A percentile compares a stretch with the other conserved stretches of the same genome.
Conservation (phyloP, 2,797 vertebrate genomes). For the Manis javanica region DNA sequence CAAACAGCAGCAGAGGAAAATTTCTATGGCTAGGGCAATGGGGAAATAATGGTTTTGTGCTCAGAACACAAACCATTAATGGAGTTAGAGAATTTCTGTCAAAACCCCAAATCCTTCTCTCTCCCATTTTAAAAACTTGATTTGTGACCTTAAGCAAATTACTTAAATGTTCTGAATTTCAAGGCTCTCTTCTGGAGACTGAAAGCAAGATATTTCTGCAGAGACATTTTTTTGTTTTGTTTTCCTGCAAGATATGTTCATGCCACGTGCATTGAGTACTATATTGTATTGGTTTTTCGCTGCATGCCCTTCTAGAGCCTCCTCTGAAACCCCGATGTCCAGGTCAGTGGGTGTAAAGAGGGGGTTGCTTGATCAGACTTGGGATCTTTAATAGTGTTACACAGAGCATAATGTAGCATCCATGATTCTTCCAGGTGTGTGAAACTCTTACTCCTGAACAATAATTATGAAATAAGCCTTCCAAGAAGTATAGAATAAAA, state of each 20-base stretch:
- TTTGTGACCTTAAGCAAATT: slow-evolving; percentile 35
- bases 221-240: neutral
- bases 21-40: neutral
- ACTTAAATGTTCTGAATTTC: neutral
- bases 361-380: neutral
- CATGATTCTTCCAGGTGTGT: neutral
- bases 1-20: neutral
- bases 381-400: neutral
- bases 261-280: neutral
- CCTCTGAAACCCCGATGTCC: neutral
- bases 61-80: slow-evolving; percentile 10
- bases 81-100: slow-evolving; percentile 8
- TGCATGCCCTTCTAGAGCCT: neutral
- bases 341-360: neutral
- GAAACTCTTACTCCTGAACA: neutral
- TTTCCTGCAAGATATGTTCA: neutral
- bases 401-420: neutral
- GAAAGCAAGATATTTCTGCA: neutral
- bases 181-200: neutral
- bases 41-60: neutral
- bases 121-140: neutral
- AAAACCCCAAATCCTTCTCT: neutral
- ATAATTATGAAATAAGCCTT: neutral
- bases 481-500: neutral
- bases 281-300: neutral